phyloP scores from a whole-genome alignment of 2,113 vertebrate genomes.

The Muscicapa adusta region DNA sequence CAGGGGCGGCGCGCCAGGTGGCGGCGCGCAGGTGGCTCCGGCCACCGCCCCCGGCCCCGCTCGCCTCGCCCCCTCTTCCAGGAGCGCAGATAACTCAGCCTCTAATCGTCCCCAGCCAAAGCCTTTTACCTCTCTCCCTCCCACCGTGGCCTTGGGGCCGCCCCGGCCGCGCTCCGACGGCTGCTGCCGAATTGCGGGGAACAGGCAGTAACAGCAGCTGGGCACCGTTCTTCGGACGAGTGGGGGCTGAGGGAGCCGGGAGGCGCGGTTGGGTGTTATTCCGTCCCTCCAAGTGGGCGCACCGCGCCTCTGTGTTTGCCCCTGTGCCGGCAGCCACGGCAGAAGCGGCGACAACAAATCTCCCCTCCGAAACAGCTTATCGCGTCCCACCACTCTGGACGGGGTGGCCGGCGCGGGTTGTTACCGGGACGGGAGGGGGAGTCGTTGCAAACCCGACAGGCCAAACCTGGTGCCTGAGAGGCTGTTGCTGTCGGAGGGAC shows the following conservation, averaged over 20 bases:
- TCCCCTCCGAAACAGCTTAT: background rate
- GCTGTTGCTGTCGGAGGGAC: background rate
- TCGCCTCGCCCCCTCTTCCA: background rate
- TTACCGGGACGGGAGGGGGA: background rate
- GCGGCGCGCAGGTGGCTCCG: slow-evolving; percentile 82
- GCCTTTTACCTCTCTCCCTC: background rate
- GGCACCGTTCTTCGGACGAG: background rate
- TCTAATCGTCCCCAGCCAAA: background rate
- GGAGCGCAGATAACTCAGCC: background rate
- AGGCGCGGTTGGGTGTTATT: background rate
- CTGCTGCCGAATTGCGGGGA: background rate
- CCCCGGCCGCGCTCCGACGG: background rate
- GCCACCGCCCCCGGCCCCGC: background rate
- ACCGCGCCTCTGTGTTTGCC: background rate
- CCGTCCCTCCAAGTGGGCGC: background rate
- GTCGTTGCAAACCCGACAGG: background rate
- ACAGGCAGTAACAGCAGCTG: background rate
- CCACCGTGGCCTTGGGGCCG: background rate
- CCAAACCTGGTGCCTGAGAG: background rate
- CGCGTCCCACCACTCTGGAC: background rate
- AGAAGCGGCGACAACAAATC: background rate
- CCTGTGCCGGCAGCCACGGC: background rate
- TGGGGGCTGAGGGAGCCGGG: background rate
- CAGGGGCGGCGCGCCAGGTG: slow-evolving; percentile 84
- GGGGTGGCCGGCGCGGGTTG: background rate